These are phyloP conservation scores for Ophion obscuratus DNA, from an alignment of 2,888 invertebrate species.

Conservation along the genomic window DNA sequence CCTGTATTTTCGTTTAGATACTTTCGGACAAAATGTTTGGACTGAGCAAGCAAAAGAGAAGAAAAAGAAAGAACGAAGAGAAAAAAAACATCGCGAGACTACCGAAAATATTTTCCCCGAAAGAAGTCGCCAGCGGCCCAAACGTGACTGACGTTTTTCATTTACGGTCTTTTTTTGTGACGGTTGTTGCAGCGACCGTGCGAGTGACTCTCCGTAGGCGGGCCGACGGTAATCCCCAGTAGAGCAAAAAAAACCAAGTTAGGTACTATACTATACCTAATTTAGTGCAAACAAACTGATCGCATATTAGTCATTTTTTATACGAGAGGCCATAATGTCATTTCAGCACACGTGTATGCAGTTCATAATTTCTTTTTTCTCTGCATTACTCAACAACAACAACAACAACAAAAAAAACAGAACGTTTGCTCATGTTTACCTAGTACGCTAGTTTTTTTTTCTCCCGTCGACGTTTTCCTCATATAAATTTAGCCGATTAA, in stretches of 20 bases:
- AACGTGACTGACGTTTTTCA: constrained; percentile 72
- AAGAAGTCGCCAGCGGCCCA: constrained; percentile 60
- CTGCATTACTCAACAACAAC: constrained; percentile 48
- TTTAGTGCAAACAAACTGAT: constrained; percentile 68
- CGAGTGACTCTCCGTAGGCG: constrained; percentile 96
- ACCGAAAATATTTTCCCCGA: constrained; percentile 48
- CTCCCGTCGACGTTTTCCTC: constrained; percentile 32
- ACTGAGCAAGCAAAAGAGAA: constrained; percentile 27
- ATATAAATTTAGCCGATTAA: constrained; percentile 18
- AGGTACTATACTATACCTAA: constrained; percentile 80
- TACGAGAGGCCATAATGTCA: constrained; percentile 57
- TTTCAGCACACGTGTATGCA: constrained; percentile 63
- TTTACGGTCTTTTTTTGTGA: constrained; percentile 82
- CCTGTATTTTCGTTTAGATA: constrained; percentile 19
- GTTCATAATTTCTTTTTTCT: constrained; percentile 46
- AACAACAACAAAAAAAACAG: constrained; percentile 19
- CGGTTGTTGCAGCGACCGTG: constrained; percentile 94
- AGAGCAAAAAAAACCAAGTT: constrained; percentile 80
- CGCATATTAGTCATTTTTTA: constrained; percentile 69
- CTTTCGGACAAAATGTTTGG: constrained; percentile 29
- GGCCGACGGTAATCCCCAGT: constrained; percentile 84
- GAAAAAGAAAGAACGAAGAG: not conserved
- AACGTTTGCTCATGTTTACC: constrained; percentile 42
- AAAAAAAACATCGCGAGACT: constrained; percentile 42
- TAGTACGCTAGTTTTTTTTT: constrained; percentile 22